Conservation (phyloP, 2,888 invertebrate genomes). For the Polymixis flavicincta region DNA sequence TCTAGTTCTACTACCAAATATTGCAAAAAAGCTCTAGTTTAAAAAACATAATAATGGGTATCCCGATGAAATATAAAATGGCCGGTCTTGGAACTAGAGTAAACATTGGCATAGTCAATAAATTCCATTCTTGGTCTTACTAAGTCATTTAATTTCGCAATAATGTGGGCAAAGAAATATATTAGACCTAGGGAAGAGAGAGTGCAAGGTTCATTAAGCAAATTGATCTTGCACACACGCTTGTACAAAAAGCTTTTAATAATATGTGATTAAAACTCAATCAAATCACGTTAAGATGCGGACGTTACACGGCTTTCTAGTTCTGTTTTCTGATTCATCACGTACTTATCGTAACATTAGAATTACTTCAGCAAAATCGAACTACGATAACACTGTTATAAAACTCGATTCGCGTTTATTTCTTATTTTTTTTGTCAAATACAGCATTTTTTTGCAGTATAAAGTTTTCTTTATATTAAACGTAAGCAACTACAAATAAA, state of each 20-base stretch:
- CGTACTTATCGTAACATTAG: constrained; percentile 65
- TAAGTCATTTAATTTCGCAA: constrained; percentile 13
- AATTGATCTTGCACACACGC: constrained; percentile 16
- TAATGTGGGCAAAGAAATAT: constrained; percentile 20
- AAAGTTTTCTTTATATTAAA: constrained; percentile 34
- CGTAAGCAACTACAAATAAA: constrained; percentile 6
- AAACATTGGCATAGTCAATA: constrained; percentile 17
- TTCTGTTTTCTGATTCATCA: constrained; percentile 67
- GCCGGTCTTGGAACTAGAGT: constrained; percentile 1
- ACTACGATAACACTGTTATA: constrained; percentile 54
- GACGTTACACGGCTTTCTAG: constrained; percentile 47
- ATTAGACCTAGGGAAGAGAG: constrained; percentile 22
- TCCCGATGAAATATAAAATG: constrained; percentile 10
- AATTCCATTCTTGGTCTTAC: constrained; percentile 13
- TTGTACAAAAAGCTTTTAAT: constrained; percentile 40
- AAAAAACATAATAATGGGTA: not conserved
- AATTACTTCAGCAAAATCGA: constrained; percentile 56
- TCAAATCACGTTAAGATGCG: constrained; percentile 58
- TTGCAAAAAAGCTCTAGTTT: not conserved
- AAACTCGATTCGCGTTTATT: constrained; percentile 40
- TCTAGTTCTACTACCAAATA: not conserved
- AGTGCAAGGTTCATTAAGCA: constrained; percentile 23
- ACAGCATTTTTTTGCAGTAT: constrained; percentile 16
- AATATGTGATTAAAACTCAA: constrained; percentile 50
- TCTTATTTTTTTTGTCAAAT: constrained; percentile 11